These are phyloP conservation scores for Crotalus horridus DNA, from an alignment of 2,113 vertebrate genomes.

Conservation along the genomic window DNA sequence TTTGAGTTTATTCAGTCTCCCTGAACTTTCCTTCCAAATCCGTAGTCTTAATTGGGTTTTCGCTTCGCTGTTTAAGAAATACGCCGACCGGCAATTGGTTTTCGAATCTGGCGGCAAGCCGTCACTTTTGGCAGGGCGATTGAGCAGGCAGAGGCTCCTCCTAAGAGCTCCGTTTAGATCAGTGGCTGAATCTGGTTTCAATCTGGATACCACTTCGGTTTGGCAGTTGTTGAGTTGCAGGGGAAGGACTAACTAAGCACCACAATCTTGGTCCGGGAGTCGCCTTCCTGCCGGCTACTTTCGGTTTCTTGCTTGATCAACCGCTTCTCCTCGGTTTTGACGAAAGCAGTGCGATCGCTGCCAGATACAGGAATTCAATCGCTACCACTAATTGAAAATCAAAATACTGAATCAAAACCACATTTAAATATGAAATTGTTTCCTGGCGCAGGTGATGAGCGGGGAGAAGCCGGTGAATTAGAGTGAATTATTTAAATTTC, in stretches of 20 bases:
- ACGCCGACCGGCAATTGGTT: neutral
- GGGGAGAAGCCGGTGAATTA: neutral
- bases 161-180: too few species aligned
- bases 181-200: neutral
- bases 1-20: neutral
- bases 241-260: too few species aligned
- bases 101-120: neutral
- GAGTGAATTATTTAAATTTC: neutral
- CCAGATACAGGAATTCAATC: neutral
- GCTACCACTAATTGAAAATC: neutral
- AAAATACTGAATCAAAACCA: neutral
- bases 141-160: neutral
- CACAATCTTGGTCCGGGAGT: neutral
- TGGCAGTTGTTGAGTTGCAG: neutral
- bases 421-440: neutral
- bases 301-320: neutral
- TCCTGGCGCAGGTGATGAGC: neutral
- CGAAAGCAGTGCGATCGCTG: neutral
- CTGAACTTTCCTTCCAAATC: neutral
- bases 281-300: neutral
- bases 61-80: neutral
- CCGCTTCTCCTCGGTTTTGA: neutral
- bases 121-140: too few species aligned
- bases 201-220: neutral
- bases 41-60: neutral